These are phyloP conservation scores for Minunthozetes semirufus DNA, from an alignment of 2,888 invertebrate species.

Conservation along the genomic window DNA sequence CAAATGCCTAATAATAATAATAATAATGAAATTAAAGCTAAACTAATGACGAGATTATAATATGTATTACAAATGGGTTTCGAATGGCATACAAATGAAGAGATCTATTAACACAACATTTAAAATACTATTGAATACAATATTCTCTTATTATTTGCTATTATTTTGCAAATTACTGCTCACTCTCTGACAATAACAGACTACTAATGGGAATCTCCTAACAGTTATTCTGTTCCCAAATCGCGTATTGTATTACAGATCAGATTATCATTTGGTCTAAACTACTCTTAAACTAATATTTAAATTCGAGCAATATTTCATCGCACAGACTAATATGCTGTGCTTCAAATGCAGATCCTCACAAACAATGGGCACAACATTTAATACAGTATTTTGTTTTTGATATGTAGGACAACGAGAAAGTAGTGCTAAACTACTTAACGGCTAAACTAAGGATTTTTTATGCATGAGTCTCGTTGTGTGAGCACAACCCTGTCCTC, in stretches of 20 bases:
- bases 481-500: neutral
- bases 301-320: neutral
- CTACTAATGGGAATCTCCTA: neutral
- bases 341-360: neutral
- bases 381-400: neutral
- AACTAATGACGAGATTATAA: neutral
- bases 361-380: conserved; percentile 20
- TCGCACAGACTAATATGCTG: neutral
- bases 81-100: neutral
- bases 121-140: no score
- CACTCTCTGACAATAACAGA: neutral
- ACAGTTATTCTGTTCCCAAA: neutral
- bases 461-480: neutral
- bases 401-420: conserved; percentile 26
- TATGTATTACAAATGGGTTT: neutral
- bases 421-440: conserved; percentile 12
- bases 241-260: neutral
- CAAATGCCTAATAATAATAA: conserved; percentile 11
- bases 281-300: neutral
- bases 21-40: neutral
- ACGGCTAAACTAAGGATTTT: neutral
- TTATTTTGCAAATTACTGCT: conserved; percentile 10
- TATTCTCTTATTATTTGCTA: neutral
- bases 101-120: conserved; percentile 3
- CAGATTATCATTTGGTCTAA: conserved; percentile 11